These are phyloP conservation scores for Jacana jacana DNA, from an alignment of 2,113 vertebrate genomes.

Conservation along the genomic window DNA sequence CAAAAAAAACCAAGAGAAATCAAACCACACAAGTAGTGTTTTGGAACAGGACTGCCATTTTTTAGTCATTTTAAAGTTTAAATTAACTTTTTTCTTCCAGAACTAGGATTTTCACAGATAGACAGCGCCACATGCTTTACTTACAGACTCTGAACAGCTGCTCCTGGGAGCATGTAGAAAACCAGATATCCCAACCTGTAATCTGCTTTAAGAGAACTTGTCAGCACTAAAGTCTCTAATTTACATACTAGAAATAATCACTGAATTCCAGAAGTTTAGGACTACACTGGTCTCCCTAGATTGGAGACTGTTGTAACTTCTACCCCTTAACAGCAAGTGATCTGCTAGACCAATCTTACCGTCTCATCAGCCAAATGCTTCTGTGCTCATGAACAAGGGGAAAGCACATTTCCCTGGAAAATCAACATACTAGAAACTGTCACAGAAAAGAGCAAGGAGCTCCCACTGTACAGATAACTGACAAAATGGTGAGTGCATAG, in stretches of 20 bases:
- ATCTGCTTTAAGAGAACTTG: not conserved
- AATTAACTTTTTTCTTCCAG: not conserved
- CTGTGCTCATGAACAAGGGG: not conserved
- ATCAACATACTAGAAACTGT: not conserved
- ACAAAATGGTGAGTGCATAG: not conserved
- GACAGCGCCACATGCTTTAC: not conserved
- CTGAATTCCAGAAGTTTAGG: not conserved
- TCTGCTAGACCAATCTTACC: not conserved
- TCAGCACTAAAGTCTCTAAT: not conserved
- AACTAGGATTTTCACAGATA: not conserved
- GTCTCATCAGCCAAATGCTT: not conserved
- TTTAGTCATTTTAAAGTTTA: not conserved
- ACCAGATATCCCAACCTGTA: not conserved
- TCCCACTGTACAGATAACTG: not conserved
- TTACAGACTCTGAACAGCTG: not conserved
- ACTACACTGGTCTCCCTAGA: not conserved
- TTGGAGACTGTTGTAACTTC: not conserved
- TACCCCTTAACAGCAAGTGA: not conserved
- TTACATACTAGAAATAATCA: not conserved
- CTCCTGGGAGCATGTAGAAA: not conserved
- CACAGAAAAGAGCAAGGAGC: not conserved
- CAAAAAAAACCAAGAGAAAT: not conserved
- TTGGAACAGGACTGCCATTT: not conserved
- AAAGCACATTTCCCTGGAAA: not conserved
- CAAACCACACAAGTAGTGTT: not conserved